Percentiles rank a stretch among this genome's conserved stretches.
Conservation (phyloP, 1,140 invertebrate genomes). For the Heliothis virescens region DNA sequence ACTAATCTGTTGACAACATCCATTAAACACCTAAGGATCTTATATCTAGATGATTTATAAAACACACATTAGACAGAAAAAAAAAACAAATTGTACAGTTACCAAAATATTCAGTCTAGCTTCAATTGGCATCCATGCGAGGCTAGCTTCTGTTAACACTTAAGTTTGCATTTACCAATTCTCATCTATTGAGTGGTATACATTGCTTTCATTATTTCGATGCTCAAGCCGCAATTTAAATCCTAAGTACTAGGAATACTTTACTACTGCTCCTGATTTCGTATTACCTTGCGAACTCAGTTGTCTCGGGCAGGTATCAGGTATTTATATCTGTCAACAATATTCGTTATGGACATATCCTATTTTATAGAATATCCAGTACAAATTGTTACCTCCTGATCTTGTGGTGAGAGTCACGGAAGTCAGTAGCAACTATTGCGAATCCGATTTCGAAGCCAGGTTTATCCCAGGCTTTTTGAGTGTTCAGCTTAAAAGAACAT, state of each 20-base stretch:
- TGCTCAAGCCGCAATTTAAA: not conserved
- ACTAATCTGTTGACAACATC: constrained; percentile 18
- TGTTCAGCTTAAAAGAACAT: too few relatives aligned
- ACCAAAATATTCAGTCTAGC: not conserved
- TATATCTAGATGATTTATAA: not conserved
- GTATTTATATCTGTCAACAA: not conserved
- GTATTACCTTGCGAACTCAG: too few relatives aligned
- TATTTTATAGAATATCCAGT: not conserved
- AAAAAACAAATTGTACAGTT: not conserved
- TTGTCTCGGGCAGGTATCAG: not conserved
- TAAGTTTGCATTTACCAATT: not conserved
- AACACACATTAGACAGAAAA: not conserved
- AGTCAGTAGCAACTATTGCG: too few relatives aligned
- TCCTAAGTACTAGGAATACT: too few relatives aligned
- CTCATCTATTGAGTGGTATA: not conserved
- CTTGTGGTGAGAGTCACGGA: not conserved
- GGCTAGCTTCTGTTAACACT: not conserved
- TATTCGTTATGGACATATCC: not conserved
- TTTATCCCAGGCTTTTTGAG: too few relatives aligned
- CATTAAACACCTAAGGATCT: not conserved
- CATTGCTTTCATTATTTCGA: not conserved
- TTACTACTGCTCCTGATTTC: too few relatives aligned
- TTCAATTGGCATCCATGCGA: not conserved
- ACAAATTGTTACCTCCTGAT: not conserved
- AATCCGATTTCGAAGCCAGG: too few relatives aligned